Evolutionary conservation across 2,797 vertebrate genomes (phyloP), one percentile per base, ranked within the genome.

Genomic region (Megaceryle alcyon): DNA sequence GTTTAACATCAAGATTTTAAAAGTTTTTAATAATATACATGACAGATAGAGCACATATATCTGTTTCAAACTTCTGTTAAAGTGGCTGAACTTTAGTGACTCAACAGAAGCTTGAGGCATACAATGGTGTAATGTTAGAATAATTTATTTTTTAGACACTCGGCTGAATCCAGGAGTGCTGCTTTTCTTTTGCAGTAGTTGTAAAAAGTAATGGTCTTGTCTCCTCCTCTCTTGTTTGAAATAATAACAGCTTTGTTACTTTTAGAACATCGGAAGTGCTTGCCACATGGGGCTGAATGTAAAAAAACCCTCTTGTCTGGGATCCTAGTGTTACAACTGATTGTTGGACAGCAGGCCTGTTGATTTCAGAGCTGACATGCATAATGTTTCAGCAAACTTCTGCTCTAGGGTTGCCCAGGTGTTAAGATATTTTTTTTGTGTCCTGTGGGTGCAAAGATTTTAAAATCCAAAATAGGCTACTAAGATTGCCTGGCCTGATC

Each of bases 121-220:
- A 17, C 22, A 41, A 3, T n/a, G 5, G 2, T 9, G 10, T 20
- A 3, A 14, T 80, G 35, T 7, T 76, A 1, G 1, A 65, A 61
- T 28, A 51, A 41, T 9, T 12, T 18, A 11, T 4, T 53, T 49
- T 49, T 49, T 35, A 22, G 44, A 22, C 20, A 26, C 21, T 64
- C 21, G 12, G 19, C 43, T 70, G 25, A 87, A 60, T 80, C 51
- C 64, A 80, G 68, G 29, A 63, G 28, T 19, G 15, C 39, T 88
- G 23, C 16, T 80, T 82, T 87, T 57, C 28, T 68, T 73, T 81
- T 75, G 25, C n/a, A 56, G 37, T 51, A 71, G 31, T 41, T 87
- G 41, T 33, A 49, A 92, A 82, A 86, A 39, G 29, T 76, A 65
- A 79, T 77, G 68, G 44, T 44, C 51, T 77, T 51, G 33, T 79